A percentile compares a stretch with the other conserved stretches of the same genome.
phyloP scores from a whole-genome alignment of 2,797 vertebrate species.

The Macropodus opercularis region DNA sequence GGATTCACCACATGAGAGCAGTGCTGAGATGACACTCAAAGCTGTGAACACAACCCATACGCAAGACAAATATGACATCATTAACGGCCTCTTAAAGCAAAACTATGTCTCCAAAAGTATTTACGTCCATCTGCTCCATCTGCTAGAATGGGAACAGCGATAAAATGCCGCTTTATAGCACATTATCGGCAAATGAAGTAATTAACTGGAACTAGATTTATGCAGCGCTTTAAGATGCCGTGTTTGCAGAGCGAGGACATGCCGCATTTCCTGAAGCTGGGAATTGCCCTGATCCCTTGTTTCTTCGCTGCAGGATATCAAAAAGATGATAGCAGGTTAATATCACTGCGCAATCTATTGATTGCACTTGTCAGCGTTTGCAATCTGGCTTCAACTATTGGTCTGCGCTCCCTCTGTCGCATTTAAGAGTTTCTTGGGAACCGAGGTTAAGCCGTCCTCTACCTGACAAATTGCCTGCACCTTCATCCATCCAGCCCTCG shows the following conservation, averaged over 20 bases:
- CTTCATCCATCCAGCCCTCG: slow-evolving; percentile 50
- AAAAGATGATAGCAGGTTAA: slow-evolving; percentile 54
- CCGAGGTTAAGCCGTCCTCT: slow-evolving; percentile 62
- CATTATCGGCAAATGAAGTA: slow-evolving; percentile 39
- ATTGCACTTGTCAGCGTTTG: slow-evolving; percentile 62
- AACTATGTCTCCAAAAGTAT: slow-evolving; percentile 21
- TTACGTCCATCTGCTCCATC: slow-evolving; percentile 38
- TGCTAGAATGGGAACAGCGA: slow-evolving; percentile 4
- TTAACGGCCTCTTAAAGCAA: slow-evolving; percentile 18
- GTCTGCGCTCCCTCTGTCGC: slow-evolving; percentile 20
- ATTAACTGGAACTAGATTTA: slow-evolving; percentile 40
- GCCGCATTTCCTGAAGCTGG: slow-evolving; percentile 13
- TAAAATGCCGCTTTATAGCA: slow-evolving; percentile 29
- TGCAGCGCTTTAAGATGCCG: slow-evolving; percentile 11
- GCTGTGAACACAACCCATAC: slow-evolving; percentile 11
- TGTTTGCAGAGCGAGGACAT: background rate
- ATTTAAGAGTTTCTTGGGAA: slow-evolving; percentile 37
- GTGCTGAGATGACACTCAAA: slow-evolving; percentile 4
- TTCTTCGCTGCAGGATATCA: slow-evolving; percentile 44
- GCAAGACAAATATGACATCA: slow-evolving; percentile 23
- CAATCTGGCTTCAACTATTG: slow-evolving; percentile 57
- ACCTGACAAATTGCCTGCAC: slow-evolving; percentile 51
- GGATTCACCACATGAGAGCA: background rate
- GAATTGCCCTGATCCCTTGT: slow-evolving; percentile 25
- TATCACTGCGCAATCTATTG: slow-evolving; percentile 55